A percentile compares a stretch with the other conserved stretches of the same genome.
phyloP scores from a whole-genome alignment of 2,113 vertebrate genomes.

The Sardina pilchardus region DNA sequence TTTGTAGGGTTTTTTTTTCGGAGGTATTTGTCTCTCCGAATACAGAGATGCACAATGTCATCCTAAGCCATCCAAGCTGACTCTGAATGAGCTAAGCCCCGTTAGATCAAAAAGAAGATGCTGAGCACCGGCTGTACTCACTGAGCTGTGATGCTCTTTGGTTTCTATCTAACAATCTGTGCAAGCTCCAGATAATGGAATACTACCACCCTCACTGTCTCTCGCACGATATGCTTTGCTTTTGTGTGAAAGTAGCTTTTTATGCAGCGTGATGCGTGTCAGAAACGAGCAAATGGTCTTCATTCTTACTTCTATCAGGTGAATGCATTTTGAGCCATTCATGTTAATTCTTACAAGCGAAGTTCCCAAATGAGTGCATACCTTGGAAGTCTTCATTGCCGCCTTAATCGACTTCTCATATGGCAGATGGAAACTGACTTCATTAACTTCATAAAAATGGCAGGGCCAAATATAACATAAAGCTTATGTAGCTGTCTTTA shows the following conservation, averaged over 20 bases:
- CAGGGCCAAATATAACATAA: neutral
- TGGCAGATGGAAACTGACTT: neutral
- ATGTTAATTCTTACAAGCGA: neutral
- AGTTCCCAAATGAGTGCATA: neutral
- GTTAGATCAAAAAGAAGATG: neutral
- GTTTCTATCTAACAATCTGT: neutral
- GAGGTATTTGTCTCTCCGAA: neutral
- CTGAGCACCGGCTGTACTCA: neutral
- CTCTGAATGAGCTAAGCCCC: conserved; percentile 2
- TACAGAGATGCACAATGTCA: neutral
- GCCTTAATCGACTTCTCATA: neutral
- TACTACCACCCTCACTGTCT: neutral
- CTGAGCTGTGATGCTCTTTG: neutral
- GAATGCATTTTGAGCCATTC: neutral
- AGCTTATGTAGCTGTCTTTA: neutral
- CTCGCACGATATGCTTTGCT: neutral
- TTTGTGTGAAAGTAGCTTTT: neutral
- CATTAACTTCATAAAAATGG: neutral
- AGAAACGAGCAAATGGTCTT: neutral
- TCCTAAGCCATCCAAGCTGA: neutral
- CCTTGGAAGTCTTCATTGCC: neutral
- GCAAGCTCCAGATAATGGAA: neutral
- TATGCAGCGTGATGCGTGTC: neutral
- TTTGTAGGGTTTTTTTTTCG: neutral
- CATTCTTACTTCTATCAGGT: neutral